Base-by-base conservation (phyloP, 1,140 invertebrate species). In the Cherax quadricarinatus region DNA sequence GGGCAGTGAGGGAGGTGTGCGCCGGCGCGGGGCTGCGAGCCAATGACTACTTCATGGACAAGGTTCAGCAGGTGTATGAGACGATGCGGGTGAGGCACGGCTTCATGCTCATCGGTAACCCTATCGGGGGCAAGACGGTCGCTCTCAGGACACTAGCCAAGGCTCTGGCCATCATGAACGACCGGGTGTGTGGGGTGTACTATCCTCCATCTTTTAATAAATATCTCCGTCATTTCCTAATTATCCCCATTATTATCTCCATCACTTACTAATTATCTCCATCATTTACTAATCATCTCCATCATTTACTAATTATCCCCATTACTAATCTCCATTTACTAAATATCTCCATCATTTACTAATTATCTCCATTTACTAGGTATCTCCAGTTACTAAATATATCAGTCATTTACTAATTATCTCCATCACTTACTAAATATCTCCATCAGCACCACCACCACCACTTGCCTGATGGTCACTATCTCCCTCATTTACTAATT, bases 51-150 rank as follows among this genome's bases (percentile, higher is more conserved):
- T 98, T 99, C 94, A 95, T 98, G 84, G 97, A 98, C 95, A 99
- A 99, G 95, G 97, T 98, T 57, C 97, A 98, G 93, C 97, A 99
- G 95, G 96, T 99, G 24, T 99, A 98, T 95, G 98, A 99, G 95
- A 99, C 99, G 98, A 99, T 99, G 96, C 89, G 92, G 41, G 91
- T 94, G 6, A 84, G 94, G 9, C 94, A 94, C 87, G 96, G 96
- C 80, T 96, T 96, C 93, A 96, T 96, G 96, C 97, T 99, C 91
- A 98, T 99, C 4, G 98, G 98, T n/a, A 96, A 97, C 94, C 98
- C 98, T 14, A 98, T 98, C 94, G 98, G 97, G 62, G 98, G 98
- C 24, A 98, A 98, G 95, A 97, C 97, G 0, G 96, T 96, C 21
- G 96, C 97, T 12, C 98, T 98, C 94, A 96, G 97, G 94, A 96